Evolutionary conservation across 2,797 vertebrate genomes (phyloP).

Genomic region (Lithobates pipiens): DNA sequence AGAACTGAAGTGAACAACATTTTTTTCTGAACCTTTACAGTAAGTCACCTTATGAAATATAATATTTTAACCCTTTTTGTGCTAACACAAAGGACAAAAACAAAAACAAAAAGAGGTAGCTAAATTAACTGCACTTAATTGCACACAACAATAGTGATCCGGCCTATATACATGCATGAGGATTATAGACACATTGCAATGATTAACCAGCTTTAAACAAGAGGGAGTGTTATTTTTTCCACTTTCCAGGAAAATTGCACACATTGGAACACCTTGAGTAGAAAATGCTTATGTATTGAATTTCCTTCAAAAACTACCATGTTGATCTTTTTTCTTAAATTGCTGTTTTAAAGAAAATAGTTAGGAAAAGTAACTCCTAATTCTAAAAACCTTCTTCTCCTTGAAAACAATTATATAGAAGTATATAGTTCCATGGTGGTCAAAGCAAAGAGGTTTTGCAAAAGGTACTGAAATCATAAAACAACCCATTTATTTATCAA

Average conservation of each 20-base stretch:
- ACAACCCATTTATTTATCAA: constrained; percentile 18
- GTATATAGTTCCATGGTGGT: constrained; percentile 24
- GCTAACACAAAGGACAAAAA: background rate
- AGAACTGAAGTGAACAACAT: background rate
- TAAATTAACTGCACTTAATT: constrained; percentile 56
- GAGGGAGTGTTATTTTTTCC: constrained; percentile 57
- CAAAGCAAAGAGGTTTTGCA: constrained; percentile 17
- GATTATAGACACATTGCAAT: constrained; percentile 59
- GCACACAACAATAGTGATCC: constrained; percentile 46
- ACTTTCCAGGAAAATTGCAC: constrained; percentile 59
- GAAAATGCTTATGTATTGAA: constrained; percentile 60
- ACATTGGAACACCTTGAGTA: constrained; percentile 54
- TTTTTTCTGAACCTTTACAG: constrained; percentile 18
- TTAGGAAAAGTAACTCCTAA: constrained; percentile 56
- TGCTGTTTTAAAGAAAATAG: constrained; percentile 51
- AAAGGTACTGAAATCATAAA: constrained; percentile 12
- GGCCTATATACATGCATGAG: constrained; percentile 30
- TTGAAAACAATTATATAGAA: constrained; percentile 51
- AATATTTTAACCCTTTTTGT: constrained; percentile 50
- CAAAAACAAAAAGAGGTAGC: constrained; percentile 35
- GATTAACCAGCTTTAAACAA: constrained; percentile 53
- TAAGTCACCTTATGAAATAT: constrained; percentile 38
- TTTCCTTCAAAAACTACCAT: constrained; percentile 54
- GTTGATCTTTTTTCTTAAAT: constrained; percentile 48
- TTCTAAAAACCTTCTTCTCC: constrained; percentile 35